These are phyloP conservation scores for Conchocele bisecta DNA, from an alignment of 2,888 invertebrate genomes.

Conservation along the genomic window DNA sequence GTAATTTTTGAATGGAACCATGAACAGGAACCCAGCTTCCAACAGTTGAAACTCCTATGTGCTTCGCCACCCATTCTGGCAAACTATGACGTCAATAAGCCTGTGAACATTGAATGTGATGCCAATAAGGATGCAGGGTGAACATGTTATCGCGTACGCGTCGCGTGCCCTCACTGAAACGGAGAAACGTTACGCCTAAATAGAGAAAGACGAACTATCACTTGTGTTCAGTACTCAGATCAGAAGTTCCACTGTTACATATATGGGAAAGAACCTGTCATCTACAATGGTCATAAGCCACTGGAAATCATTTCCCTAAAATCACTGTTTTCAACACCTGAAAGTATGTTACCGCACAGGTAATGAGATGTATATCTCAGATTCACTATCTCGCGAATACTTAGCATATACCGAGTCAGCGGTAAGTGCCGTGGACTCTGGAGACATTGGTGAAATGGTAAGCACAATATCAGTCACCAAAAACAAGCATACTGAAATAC, in stretches of 20 bases:
- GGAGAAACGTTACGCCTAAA: conserved; percentile 51
- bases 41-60: conserved; percentile 15
- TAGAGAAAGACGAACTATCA: conserved; percentile 58
- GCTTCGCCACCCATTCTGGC: conserved; percentile 40
- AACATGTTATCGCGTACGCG: conserved; percentile 49
- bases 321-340: conserved; percentile 40
- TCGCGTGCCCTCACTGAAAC: conserved; percentile 49
- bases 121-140: conserved; percentile 52
- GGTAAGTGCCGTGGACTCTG: conserved; percentile 1
- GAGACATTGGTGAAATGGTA: conserved; percentile 7
- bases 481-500: conserved; percentile 20
- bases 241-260: conserved; percentile 54
- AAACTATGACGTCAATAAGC: conserved; percentile 47
- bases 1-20: conserved; percentile 28
- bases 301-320: conserved; percentile 30
- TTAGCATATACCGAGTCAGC: conserved; percentile 31
- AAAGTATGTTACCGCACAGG: conserved; percentile 38
- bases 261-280: conserved; percentile 42
- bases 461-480: conserved; percentile 27
- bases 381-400: conserved; percentile 56
- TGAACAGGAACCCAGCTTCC: conserved; percentile 45
- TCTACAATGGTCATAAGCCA: conserved; percentile 54
- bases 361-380: conserved; percentile 34
- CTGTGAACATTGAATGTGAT: conserved; percentile 54
- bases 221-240: conserved; percentile 50